Conservation (phyloP, 1,140 invertebrate species). For the Micrasema minimum region DNA sequence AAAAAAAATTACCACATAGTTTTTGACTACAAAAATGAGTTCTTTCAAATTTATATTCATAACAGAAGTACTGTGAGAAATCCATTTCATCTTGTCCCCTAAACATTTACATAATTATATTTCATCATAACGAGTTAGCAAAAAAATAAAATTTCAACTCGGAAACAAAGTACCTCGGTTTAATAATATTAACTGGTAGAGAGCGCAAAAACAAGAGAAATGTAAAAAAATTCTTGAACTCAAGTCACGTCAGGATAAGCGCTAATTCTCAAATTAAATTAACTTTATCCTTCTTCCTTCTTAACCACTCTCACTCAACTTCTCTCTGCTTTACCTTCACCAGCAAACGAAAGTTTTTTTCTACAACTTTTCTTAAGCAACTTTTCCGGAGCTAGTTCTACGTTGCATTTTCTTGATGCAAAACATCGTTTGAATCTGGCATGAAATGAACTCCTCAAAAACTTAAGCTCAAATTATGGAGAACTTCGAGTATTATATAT, state of each 20-base stretch:
- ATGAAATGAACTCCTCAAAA: too few species aligned
- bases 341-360: conserved; percentile 14
- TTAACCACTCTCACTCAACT: conserved; percentile 4
- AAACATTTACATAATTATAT: too few species aligned
- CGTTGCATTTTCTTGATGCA: conserved; percentile 9
- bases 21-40: too few species aligned
- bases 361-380: conserved; percentile 6
- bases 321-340: not conserved
- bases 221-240: not conserved
- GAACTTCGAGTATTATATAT: too few species aligned
- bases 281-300: not conserved
- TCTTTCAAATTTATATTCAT: too few species aligned
- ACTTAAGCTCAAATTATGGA: too few species aligned
- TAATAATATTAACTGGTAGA: not conserved
- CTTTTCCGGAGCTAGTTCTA: not conserved
- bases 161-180: not conserved
- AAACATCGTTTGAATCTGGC: not conserved
- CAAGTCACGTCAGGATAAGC: not conserved
- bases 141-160: too few species aligned
- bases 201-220: too few species aligned
- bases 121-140: too few species aligned
- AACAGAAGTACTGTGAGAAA: too few species aligned
- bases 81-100: too few species aligned
- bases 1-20: too few species aligned
- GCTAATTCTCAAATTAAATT: conserved; percentile 1